Conservation (phyloP, 1,140 invertebrate genomes). For the Saxidomus purpurata region DNA sequence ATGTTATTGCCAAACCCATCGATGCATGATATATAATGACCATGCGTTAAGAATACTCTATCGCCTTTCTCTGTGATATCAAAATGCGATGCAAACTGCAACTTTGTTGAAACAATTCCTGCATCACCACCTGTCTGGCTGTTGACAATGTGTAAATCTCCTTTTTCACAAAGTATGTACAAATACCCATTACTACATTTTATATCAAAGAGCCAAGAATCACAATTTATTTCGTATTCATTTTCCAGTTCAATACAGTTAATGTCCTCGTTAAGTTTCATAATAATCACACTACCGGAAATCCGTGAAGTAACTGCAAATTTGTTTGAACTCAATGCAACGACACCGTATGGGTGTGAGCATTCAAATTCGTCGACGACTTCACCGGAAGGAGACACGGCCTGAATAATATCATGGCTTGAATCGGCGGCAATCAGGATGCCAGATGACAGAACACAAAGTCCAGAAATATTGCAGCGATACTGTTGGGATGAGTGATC, state of each 20-base stretch:
- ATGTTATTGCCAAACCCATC: not conserved
- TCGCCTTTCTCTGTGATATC: not conserved
- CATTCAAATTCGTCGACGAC: slow-evolving; percentile 12
- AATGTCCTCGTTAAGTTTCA: not conserved
- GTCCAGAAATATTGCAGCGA: slow-evolving; percentile 5
- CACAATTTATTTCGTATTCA: not conserved
- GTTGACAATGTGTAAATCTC: not conserved
- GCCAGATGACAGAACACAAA: not conserved
- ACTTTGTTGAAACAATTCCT: not conserved
- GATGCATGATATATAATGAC: not conserved
- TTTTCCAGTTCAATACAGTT: not conserved
- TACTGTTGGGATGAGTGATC: not conserved
- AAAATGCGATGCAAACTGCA: not conserved
- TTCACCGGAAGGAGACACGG: not conserved
- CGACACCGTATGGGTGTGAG: not conserved
- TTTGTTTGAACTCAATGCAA: not conserved
- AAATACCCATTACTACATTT: not conserved
- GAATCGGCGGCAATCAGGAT: not conserved
- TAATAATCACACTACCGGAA: not conserved
- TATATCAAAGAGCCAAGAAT: not conserved
- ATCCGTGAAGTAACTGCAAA: not conserved
- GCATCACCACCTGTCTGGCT: not conserved
- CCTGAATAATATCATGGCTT: not conserved
- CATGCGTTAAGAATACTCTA: not conserved
- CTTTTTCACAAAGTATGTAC: slow-evolving; percentile 2